These are phyloP conservation scores for Eospalax fontanierii DNA, from an alignment of 2,797 vertebrate species.

Conservation along the genomic window DNA sequence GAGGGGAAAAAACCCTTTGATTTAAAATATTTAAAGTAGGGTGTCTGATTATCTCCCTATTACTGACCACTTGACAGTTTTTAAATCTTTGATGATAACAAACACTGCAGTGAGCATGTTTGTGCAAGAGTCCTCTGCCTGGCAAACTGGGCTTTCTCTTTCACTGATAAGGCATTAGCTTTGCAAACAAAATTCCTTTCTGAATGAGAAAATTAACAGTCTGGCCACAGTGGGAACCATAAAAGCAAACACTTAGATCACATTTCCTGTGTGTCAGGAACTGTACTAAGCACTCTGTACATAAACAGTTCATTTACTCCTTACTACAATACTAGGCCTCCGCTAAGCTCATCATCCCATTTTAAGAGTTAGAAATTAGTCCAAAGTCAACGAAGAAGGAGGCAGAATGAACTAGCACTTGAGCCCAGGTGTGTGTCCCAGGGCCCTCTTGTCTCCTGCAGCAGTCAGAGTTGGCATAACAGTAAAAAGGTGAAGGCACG, in stretches of 20 bases:
- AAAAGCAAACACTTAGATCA: slow-evolving; percentile 39
- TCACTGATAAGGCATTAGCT: slow-evolving; percentile 42
- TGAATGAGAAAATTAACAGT: slow-evolving; percentile 5
- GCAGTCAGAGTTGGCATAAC: background rate
- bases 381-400: background rate
- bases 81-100: slow-evolving; percentile 3
- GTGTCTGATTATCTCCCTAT: background rate
- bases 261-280: background rate
- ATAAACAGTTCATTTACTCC: background rate
- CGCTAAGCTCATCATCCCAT: background rate
- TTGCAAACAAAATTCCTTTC: slow-evolving; percentile 74
- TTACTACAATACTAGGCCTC: background rate
- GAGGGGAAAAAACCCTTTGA: background rate
- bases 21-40: background rate
- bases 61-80: background rate
- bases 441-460: background rate
- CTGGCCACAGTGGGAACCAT: background rate
- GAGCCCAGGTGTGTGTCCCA: background rate
- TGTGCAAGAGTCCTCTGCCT: background rate
- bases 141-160: slow-evolving; percentile 65
- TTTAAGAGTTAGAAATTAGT: slow-evolving; percentile 39
- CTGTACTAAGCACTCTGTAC: slow-evolving; percentile 19
- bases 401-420: background rate
- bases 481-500: background rate
- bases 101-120: background rate